These are phyloP conservation scores for Sula dactylatra DNA, from an alignment of 2,113 vertebrate species.

Conservation along the genomic window DNA sequence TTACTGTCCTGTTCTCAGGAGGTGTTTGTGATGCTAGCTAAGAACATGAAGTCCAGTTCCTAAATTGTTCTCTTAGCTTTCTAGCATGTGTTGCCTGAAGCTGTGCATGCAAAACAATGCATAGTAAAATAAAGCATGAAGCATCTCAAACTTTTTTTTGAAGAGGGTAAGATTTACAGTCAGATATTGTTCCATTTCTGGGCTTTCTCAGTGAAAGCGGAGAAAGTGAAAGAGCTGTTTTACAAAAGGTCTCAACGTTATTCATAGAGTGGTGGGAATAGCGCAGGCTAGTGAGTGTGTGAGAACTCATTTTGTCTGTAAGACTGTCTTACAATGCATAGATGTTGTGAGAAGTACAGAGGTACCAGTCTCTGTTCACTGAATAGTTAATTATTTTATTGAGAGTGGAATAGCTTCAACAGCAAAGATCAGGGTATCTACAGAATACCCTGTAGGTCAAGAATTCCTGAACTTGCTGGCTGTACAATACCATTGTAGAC, in stretches of 20 bases:
- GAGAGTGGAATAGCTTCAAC: not conserved
- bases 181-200: not conserved
- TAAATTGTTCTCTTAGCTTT: not conserved
- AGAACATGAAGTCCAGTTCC: not conserved
- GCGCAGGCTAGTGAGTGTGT: not conserved
- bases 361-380: not conserved
- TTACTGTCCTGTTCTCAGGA: not conserved
- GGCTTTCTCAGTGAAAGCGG: not conserved
- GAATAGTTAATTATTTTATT: not conserved
- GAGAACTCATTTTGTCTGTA: not conserved
- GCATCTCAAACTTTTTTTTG: not conserved
- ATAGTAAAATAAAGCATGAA: not conserved
- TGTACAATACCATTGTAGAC: not conserved
- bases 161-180: not conserved
- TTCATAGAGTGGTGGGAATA: not conserved
- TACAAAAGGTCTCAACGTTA: not conserved
- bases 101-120: not conserved
- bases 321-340: not conserved
- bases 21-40: not conserved
- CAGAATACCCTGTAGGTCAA: not conserved
- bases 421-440: not conserved
- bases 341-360: not conserved
- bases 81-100: not conserved
- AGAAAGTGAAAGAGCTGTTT: not conserved
- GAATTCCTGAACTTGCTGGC: not conserved